Conservation (phyloP, 2,888 invertebrate species). For the Keiferia lycopersicella region DNA sequence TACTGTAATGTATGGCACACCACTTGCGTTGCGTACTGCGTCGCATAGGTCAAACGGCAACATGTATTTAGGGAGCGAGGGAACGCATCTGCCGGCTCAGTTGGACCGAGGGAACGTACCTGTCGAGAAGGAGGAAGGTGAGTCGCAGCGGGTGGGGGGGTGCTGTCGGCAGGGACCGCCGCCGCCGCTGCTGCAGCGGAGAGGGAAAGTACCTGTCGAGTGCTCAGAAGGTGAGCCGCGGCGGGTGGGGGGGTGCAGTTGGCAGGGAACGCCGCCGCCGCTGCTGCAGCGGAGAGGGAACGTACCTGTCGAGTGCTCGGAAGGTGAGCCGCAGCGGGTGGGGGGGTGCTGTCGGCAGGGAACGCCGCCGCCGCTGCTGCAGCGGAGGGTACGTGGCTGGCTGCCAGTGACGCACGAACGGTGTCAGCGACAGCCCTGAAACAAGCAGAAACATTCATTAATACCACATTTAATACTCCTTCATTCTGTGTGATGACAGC, state of each 20-base stretch:
- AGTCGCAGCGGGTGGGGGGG: conserved; percentile 76
- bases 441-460: conserved; percentile 34
- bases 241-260: conserved; percentile 60
- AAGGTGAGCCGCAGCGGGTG: conserved; percentile 81
- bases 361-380: conserved; percentile 83
- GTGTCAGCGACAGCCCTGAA: conserved; percentile 85
- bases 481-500: too few species aligned
- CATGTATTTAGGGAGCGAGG: too few species aligned
- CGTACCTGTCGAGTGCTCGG: conserved; percentile 85
- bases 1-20: too few species aligned
- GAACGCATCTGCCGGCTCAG: conserved; percentile 81
- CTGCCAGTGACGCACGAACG: conserved; percentile 91
- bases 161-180: conserved; percentile 57
- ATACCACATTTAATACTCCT: not conserved
- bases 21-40: too few species aligned
- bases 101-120: conserved; percentile 82
- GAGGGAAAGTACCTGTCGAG: conserved; percentile 81
- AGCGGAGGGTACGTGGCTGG: conserved; percentile 88
- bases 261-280: conserved; percentile 77
- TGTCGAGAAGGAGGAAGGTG: conserved; percentile 84
- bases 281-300: conserved; percentile 77
- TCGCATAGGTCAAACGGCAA: too few species aligned
- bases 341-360: conserved; percentile 51
- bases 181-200: conserved; percentile 84
- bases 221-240: conserved; percentile 83